phyloP scores from a whole-genome alignment of 2,113 vertebrate genomes.

The Atractosteus spatula region DNA sequence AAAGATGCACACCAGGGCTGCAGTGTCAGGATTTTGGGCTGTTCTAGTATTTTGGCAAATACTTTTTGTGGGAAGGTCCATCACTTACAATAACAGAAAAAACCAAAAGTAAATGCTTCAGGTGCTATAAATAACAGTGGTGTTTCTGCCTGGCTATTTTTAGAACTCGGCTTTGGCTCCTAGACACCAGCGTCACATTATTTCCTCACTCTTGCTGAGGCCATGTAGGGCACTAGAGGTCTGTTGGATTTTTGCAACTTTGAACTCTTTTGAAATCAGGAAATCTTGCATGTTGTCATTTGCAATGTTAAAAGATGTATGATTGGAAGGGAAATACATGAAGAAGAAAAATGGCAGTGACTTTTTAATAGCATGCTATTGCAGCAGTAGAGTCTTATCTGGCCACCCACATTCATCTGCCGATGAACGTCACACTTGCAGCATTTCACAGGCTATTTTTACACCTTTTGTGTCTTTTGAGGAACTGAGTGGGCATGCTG shows the following conservation, averaged over 20 bases:
- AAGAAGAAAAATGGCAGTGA: constrained; percentile 56
- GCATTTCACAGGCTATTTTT: constrained; percentile 83
- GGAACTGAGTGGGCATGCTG: constrained; percentile 80
- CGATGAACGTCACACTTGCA: constrained; percentile 77
- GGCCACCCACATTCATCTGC: constrained; percentile 84
- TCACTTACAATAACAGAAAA: constrained; percentile 39
- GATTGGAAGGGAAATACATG: constrained; percentile 54
- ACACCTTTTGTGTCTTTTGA: constrained; percentile 90
- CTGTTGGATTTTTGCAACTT: constrained; percentile 43
- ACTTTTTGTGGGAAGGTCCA: constrained; percentile 30
- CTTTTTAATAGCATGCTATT: constrained; percentile 76
- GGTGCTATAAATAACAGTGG: constrained; percentile 50
- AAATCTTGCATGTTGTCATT: constrained; percentile 56
- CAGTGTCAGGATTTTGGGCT: neutral
- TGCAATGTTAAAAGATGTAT: constrained; percentile 48
- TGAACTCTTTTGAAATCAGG: constrained; percentile 46
- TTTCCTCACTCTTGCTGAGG: constrained; percentile 22
- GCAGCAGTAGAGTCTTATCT: constrained; percentile 62
- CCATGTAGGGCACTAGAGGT: neutral
- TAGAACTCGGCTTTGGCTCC: constrained; percentile 55
- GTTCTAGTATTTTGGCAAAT: constrained; percentile 23
- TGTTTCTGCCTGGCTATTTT: constrained; percentile 56
- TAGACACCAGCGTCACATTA: constrained; percentile 38
- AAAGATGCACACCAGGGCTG: too few species aligned
- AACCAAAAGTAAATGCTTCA: constrained; percentile 57